Base-by-base conservation (phyloP, 2,113 vertebrate genomes). In the Myrmophylax atrothorax region DNA sequence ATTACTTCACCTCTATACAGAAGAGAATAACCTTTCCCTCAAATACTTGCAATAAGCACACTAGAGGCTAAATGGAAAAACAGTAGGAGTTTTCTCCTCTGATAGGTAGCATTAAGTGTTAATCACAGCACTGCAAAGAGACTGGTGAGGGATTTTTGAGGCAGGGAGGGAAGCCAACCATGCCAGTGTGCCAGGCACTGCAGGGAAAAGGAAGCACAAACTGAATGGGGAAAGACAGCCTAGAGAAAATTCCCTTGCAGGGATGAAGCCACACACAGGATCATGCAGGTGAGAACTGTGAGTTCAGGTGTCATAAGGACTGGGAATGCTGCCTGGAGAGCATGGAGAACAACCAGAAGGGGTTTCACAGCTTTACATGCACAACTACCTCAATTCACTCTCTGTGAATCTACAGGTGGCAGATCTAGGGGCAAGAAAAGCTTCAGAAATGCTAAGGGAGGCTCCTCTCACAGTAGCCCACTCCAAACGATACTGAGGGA, bases 31-130 rank as follows among this genome's bases (percentile, higher is more conserved):
- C 85, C 76, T 96, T 93, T 93, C 28, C 8, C 38, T 93, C 38
- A 92, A 90, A 80, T 33, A 55, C 55, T 91, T 96, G 53, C 78
- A 91, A 90, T 94, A 87, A 96, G 40, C 80, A n/a, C 3, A 0
- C 85, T 66, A 78, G 83, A 90, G 40, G 83, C 86, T 93, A 97
- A 96, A 86, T 84, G 66, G 86, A 78, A 95, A 95, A 93, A 72
- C 92, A 87, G 96, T 89, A 11, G 93, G 92, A 82, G 85, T 74
- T 81, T 93, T 87, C 76, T 94, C 40, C 49, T 80, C 33, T 92
- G 94, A 90, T 53, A 49, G 60, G 83, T 81, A 88, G 58, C 76
- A 67, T 84, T 90, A 84, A 75, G 76, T 62, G 83, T 87, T 94
- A 93, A 93, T 94, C 72, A 82, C 69, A 90, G 56, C 38, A 14